phyloP scores from a whole-genome alignment of 2,888 invertebrate genomes.

The Phaonia tiefii region DNA sequence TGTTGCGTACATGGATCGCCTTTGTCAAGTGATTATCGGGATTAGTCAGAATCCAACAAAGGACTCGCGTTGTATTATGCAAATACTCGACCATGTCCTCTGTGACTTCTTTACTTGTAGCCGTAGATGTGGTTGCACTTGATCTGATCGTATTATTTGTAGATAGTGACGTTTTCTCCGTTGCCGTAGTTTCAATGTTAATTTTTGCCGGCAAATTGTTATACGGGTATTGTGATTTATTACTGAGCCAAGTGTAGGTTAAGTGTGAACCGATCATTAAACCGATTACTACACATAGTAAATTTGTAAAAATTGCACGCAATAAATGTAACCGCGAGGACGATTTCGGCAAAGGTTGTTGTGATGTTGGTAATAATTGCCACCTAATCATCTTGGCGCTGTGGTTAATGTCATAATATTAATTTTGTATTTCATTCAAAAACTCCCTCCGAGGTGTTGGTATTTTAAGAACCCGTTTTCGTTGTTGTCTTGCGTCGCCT shows the following conservation, averaged over 20 bases:
- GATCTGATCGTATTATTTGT: too few relatives aligned
- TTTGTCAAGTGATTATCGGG: conserved; percentile 92
- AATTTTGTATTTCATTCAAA: background rate
- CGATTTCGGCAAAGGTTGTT: background rate
- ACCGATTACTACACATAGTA: conserved; percentile 72
- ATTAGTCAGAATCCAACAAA: conserved; percentile 98
- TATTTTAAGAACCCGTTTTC: conserved; percentile 40
- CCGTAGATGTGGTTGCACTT: background rate
- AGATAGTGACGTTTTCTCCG: background rate
- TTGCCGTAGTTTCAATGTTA: background rate
- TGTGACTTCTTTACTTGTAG: conserved; percentile 1
- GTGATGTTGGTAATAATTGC: conserved; percentile 6
- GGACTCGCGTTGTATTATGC: conserved; percentile 87
- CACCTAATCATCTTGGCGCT: conserved; percentile 42
- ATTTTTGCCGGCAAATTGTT: conserved; percentile 26
- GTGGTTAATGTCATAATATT: too few relatives aligned
- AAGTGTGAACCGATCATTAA: conserved; percentile 75
- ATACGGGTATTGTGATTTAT: conserved; percentile 49
- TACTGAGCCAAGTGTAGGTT: conserved; percentile 72
- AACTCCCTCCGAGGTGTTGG: background rate
- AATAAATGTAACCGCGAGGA: conserved; percentile 14
- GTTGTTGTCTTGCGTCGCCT: background rate
- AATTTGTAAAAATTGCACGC: conserved; percentile 62
- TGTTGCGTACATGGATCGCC: conserved; percentile 94
- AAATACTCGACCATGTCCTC: conserved; percentile 65